Percentiles rank a stretch among this genome's conserved stretches.
phyloP scores from a whole-genome alignment of 2,113 vertebrate species.

The Eolophus roseicapilla region DNA sequence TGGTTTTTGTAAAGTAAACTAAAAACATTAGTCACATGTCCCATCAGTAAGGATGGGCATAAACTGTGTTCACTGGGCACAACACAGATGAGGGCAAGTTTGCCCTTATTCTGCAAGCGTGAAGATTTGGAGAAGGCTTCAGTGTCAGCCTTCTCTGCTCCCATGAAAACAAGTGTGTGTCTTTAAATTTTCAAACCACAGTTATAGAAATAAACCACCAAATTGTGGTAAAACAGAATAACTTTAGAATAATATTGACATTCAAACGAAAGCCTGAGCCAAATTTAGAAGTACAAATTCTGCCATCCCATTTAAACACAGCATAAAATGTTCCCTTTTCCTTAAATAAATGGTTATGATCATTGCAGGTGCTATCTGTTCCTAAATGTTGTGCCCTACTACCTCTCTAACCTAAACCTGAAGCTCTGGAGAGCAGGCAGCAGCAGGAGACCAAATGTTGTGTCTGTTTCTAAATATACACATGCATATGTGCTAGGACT shows the following conservation, averaged over 20 bases:
- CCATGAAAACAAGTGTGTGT: background rate
- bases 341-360: background rate
- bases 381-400: background rate
- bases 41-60: background rate
- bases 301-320: background rate
- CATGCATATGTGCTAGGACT: fast-evolving
- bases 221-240: background rate
- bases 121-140: background rate
- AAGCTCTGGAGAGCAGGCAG: background rate
- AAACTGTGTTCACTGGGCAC: background rate
- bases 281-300: background rate
- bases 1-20: background rate
- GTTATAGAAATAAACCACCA: background rate
- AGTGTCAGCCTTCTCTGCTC: background rate
- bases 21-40: background rate
- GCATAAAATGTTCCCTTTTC: background rate
- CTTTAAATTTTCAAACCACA: background rate
- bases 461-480: background rate
- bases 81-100: background rate
- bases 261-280: background rate
- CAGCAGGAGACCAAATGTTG: background rate
- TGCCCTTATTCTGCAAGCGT: background rate
- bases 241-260: background rate
- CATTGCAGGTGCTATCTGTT: background rate
- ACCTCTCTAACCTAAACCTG: background rate